Evolutionary conservation across 2,797 vertebrate species (phyloP).

Genomic region (Synaphobranchus kaupii): DNA sequence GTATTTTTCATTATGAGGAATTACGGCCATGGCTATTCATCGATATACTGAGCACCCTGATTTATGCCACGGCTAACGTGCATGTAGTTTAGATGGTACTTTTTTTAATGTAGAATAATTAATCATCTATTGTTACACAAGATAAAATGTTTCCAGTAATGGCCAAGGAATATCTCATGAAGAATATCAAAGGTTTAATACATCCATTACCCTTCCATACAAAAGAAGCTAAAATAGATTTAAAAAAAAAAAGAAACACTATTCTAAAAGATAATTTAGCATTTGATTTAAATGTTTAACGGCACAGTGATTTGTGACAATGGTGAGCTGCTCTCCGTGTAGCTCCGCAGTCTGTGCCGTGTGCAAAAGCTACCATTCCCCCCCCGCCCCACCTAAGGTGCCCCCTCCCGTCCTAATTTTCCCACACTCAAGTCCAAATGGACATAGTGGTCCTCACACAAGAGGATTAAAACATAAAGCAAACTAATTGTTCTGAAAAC

Average conservation of each 20-base stretch:
- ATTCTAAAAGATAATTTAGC: not conserved
- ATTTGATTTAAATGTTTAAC: not conserved
- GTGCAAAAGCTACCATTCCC: not conserved
- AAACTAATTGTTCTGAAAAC: slow-evolving; percentile 13
- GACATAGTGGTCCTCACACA: not conserved
- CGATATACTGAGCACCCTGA: no score
- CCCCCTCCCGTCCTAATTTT: not conserved
- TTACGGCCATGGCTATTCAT: no score
- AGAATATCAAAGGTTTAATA: not conserved
- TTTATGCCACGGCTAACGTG: no score
- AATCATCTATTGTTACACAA: no score
- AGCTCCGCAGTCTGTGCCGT: not conserved
- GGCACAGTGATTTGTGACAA: not conserved
- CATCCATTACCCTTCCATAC: not conserved
- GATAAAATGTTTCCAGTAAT: no score
- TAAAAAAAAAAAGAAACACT: not conserved
- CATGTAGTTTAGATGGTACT: no score
- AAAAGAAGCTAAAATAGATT: no score
- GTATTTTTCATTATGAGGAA: no score
- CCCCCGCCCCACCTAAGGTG: not conserved
- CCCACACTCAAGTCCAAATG: not conserved
- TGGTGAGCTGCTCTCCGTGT: no score
- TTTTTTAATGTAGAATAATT: no score
- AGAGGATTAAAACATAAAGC: not conserved
- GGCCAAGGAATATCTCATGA: not conserved